Evolutionary conservation across 2,888 invertebrate genomes (phyloP).

Genomic region (Stictocephala bisonia): DNA sequence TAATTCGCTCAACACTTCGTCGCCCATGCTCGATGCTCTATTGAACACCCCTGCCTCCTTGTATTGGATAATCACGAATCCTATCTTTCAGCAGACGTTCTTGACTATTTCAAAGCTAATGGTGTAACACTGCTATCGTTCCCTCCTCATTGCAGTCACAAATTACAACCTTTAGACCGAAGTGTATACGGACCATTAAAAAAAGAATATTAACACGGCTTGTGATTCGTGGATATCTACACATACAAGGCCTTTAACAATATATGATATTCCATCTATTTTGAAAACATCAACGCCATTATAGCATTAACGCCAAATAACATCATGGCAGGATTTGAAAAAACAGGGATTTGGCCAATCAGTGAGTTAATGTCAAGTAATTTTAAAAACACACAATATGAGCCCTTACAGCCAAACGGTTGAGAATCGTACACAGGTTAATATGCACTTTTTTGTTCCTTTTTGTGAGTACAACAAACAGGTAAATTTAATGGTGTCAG

Average conservation of each 20-base stretch:
- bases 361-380: too few species aligned
- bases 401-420: too few species aligned
- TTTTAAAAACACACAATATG: too few species aligned
- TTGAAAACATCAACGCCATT: conserved; percentile 20
- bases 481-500: too few species aligned
- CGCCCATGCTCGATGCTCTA: conserved; percentile 23
- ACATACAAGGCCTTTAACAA: conserved; percentile 34
- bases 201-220: conserved; percentile 39
- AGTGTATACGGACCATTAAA: conserved; percentile 43
- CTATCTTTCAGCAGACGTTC: background rate
- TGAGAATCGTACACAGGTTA: too few species aligned
- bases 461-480: too few species aligned
- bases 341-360: conserved; percentile 34
- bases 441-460: too few species aligned
- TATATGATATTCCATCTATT: conserved; percentile 41
- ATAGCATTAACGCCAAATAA: conserved; percentile 31
- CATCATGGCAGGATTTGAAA: conserved; percentile 39
- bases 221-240: conserved; percentile 42
- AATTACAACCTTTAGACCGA: conserved; percentile 36
- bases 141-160: conserved; percentile 50
- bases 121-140: conserved; percentile 48
- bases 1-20: conserved; percentile 51
- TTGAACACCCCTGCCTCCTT: background rate
- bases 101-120: conserved; percentile 20
- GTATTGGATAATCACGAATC: conserved; percentile 1